Conservation (phyloP, 1,140 invertebrate genomes). For the Ephestia elutella region DNA sequence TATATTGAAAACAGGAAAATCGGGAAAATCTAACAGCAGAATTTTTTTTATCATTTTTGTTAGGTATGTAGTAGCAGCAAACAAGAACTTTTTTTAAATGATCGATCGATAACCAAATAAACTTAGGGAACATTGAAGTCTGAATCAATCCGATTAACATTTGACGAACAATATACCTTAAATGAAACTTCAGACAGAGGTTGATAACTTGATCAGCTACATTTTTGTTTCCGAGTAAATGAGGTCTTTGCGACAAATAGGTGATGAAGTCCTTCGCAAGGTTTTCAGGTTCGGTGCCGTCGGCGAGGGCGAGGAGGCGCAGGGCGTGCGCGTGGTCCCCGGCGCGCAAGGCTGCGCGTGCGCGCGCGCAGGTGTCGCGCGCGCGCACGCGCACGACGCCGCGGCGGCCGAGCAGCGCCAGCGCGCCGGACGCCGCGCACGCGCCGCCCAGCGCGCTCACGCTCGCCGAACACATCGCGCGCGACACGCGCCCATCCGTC, state of each 20-base stretch:
- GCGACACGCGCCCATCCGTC: constrained; percentile 79
- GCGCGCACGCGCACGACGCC: constrained; percentile 89
- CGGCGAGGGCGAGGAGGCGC: constrained; percentile 41
- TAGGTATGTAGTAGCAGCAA: no score
- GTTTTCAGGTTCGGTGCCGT: constrained; percentile 32
- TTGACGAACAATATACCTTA: constrained; percentile 28
- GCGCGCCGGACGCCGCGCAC: constrained; percentile 84
- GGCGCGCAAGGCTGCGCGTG: constrained; percentile 59
- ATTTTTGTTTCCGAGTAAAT: constrained; percentile 48
- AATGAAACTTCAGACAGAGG: constrained; percentile 51
- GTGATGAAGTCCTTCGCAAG: constrained; percentile 41
- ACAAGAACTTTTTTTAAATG: no score
- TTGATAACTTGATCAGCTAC: constrained; percentile 49
- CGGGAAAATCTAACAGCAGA: no score
- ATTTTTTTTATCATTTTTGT: no score
- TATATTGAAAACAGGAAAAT: no score
- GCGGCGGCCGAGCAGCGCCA: constrained; percentile 88
- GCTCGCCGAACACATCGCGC: constrained; percentile 74
- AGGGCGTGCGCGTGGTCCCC: constrained; percentile 79
- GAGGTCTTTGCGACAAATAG: constrained; percentile 46
- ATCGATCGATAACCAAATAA: no score
- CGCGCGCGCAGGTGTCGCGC: constrained; percentile 75
- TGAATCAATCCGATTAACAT: no score
- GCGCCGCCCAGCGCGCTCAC: constrained; percentile 82
- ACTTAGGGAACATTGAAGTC: no score